Evolutionary conservation across 2,888 invertebrate species (phyloP).

Genomic region (Netelia fuscicornis): DNA sequence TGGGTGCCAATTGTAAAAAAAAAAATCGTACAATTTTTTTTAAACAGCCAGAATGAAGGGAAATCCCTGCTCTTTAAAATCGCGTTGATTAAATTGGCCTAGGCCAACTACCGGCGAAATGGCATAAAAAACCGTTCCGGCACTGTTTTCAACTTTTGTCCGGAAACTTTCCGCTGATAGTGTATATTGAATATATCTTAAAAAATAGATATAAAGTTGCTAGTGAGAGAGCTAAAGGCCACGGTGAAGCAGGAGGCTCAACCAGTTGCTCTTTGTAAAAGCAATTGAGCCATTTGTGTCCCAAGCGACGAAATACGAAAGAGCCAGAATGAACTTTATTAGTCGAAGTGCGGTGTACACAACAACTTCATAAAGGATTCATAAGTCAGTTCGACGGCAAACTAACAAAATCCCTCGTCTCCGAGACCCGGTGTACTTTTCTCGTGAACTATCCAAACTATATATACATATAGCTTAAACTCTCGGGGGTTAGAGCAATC

Average conservation of each 20-base stretch:
- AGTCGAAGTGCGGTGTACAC: slow-evolving; percentile 11
- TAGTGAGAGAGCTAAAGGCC: not conserved
- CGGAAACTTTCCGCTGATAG: too few relatives aligned
- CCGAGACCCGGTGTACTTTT: slow-evolving; percentile 9
- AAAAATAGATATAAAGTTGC: not conserved
- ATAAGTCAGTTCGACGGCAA: slow-evolving; percentile 55
- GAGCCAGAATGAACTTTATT: slow-evolving; percentile 26
- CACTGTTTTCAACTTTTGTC: too few relatives aligned
- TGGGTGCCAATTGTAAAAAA: too few relatives aligned
- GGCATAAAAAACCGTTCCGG: too few relatives aligned
- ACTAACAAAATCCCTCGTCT: slow-evolving; percentile 41
- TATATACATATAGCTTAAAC: slow-evolving; percentile 31
- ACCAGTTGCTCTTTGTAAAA: slow-evolving; percentile 7
- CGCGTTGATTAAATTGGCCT: too few relatives aligned
- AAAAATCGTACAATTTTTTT: too few relatives aligned
- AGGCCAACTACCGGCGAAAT: too few relatives aligned
- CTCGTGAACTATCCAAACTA: not conserved
- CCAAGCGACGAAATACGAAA: slow-evolving; percentile 31
- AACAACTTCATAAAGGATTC: slow-evolving; percentile 62
- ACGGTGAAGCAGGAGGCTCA: not conserved
- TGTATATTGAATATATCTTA: not conserved
- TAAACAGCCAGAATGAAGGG: too few relatives aligned
- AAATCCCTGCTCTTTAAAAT: too few relatives aligned
- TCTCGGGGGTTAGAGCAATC: slow-evolving; percentile 38
- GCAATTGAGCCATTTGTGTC: slow-evolving; percentile 7